A percentile compares a stretch with the other conserved stretches of the same genome.
Conservation (phyloP, 2,888 invertebrate species). For the Erebia palarica region DNA sequence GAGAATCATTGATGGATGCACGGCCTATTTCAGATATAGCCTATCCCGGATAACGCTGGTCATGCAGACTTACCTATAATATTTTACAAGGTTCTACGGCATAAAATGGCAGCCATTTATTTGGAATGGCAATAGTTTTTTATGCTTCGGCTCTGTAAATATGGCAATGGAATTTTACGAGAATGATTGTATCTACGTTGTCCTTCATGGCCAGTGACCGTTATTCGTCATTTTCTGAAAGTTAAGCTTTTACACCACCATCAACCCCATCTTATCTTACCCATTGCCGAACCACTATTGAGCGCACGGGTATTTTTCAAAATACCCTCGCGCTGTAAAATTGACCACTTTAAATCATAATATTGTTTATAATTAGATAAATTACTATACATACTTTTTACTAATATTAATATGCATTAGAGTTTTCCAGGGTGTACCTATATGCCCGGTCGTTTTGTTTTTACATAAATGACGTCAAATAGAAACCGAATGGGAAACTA, state of each 20-base stretch:
- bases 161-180: conserved; percentile 13
- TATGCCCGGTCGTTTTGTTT: neutral
- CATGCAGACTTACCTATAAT: conserved; percentile 19
- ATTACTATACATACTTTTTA: too few relatives aligned
- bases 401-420: neutral
- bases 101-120: conserved; percentile 3
- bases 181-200: neutral
- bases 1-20: conserved; percentile 23
- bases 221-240: neutral
- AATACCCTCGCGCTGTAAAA: neutral
- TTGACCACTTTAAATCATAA: too few relatives aligned
- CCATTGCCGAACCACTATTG: too few relatives aligned
- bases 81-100: conserved; percentile 12
- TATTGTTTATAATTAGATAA: too few relatives aligned
- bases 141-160: conserved; percentile 12
- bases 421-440: neutral
- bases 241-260: neutral
- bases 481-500: neutral
- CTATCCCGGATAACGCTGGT: conserved; percentile 17
- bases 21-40: conserved; percentile 22
- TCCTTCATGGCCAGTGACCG: neutral
- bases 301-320: neutral
- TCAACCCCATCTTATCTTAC: too few relatives aligned
- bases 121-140: conserved; percentile 11
- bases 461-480: neutral